Percentiles rank a stretch among this genome's conserved stretches.
Conservation (phyloP, 2,113 vertebrate species). For the Leucoraja erinaceus region DNA sequence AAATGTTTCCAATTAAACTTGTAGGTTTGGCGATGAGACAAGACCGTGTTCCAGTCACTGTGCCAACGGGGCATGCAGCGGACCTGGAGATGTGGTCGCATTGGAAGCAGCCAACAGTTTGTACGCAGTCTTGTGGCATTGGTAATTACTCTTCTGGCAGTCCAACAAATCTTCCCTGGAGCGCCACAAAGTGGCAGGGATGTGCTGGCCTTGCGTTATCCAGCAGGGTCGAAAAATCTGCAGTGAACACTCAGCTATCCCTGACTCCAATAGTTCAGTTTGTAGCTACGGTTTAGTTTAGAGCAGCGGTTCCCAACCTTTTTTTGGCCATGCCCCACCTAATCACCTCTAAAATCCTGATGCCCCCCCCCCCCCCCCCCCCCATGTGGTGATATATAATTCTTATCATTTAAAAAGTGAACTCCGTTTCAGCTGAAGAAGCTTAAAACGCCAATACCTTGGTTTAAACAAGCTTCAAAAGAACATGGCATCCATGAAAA, state of each 20-base stretch:
- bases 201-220: not conserved
- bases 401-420: no score
- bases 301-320: no score
- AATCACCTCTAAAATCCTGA: no score
- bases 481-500: no score
- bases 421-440: no score
- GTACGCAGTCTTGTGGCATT: not conserved
- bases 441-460: no score
- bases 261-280: no score
- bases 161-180: not conserved
- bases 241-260: not conserved
- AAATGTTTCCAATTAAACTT: not conserved
- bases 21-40: not conserved
- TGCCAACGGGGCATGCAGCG: not conserved
- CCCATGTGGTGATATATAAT: no score
- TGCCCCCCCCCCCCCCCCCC: no score
- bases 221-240: not conserved
- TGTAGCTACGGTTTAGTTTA: no score
- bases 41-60: not conserved
- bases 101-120: not conserved
- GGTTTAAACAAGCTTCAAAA: no score
- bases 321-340: no score
- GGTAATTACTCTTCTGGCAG: not conserved
- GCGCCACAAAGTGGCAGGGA: not conserved
- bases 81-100: not conserved